Evolutionary conservation across 2,888 invertebrate species (phyloP).

Genomic region (Dicroscelio sp.): DNA sequence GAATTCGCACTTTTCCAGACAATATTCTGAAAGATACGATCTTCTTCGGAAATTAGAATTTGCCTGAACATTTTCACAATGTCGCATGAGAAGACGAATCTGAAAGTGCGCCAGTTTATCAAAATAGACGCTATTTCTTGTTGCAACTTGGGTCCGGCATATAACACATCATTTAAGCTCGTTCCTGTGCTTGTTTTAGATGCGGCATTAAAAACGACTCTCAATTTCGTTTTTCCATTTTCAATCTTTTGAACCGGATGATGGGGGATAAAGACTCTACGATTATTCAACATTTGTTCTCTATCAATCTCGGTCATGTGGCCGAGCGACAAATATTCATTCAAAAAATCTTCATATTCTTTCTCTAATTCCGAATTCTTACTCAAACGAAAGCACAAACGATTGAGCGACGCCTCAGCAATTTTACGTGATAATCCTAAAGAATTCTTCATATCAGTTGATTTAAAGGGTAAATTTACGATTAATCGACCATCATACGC

Average conservation of each 20-base stretch:
- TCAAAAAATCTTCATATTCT: background rate
- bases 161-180: background rate
- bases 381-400: background rate
- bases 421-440: background rate
- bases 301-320: background rate
- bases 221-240: background rate
- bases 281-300: background rate
- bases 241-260: background rate
- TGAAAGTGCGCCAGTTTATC: background rate
- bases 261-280: background rate
- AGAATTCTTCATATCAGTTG: background rate
- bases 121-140: background rate
- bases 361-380: background rate
- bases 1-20: background rate
- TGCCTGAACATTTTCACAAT: conserved; percentile 5
- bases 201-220: background rate
- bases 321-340: background rate
- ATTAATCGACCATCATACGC: background rate
- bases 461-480: background rate
- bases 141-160: background rate
- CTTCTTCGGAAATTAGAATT: background rate
- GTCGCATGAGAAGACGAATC: background rate
- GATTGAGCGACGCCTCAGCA: background rate
- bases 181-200: background rate
- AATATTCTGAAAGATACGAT: background rate